phyloP scores from a whole-genome alignment of 53 echinoderm and acorn worm genomes.

The Arbacia lixula region DNA sequence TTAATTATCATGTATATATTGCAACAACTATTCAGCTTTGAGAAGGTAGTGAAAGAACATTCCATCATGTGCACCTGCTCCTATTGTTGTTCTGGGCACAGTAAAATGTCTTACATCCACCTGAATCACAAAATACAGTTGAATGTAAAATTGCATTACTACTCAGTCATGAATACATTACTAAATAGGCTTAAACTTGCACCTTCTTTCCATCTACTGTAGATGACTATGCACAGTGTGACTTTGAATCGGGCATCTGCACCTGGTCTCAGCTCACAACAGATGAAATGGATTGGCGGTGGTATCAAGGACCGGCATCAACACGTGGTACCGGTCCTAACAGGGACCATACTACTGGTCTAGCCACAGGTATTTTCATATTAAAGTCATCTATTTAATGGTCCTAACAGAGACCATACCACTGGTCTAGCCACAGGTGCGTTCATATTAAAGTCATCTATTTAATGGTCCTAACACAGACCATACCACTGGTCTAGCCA shows the following conservation, averaged over 20 bases:
- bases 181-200: no score
- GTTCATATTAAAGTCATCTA: neutral
- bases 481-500: no score
- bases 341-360: conserved; percentile 85
- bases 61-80: no score
- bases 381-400: neutral
- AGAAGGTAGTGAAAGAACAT: no score
- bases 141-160: no score
- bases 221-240: conserved; percentile 62
- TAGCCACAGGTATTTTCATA: conserved; percentile 55
- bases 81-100: no score
- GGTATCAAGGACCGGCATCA: conserved; percentile 57
- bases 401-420: neutral
- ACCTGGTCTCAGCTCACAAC: conserved; percentile 78
- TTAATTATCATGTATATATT: no score
- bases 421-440: neutral
- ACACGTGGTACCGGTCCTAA: conserved; percentile 86
- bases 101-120: no score
- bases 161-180: no score
- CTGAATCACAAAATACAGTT: no score
- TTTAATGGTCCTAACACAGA: no score
- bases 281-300: conserved; percentile 89
- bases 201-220: conserved; percentile 9
- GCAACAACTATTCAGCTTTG: no score
- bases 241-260: conserved; percentile 85